Conservation (phyloP, 2,113 vertebrate species). For the Syngnathus scovelli region DNA sequence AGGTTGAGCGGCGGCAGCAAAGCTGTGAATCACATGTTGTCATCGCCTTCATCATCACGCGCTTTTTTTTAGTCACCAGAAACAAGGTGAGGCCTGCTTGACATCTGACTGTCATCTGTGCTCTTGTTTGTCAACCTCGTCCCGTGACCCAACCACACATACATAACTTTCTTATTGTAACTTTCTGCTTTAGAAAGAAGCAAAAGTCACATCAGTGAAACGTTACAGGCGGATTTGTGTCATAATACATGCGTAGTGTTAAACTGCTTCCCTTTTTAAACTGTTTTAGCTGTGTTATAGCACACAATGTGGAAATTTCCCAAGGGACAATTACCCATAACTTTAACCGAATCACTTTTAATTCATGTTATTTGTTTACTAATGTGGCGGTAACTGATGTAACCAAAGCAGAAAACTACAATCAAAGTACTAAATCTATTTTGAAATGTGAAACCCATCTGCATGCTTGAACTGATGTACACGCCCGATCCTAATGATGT, state of each 20-base stretch:
- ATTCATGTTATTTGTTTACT: no score
- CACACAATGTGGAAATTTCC: no score
- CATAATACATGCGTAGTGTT: no score
- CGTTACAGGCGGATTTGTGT: no score
- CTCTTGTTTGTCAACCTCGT: constrained; percentile 24
- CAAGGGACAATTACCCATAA: no score
- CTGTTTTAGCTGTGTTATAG: no score
- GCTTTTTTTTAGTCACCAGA: constrained; percentile 25
- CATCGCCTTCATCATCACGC: constrained; percentile 15
- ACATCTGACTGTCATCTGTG: constrained; percentile 40
- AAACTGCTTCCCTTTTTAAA: no score
- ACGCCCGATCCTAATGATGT: constrained; percentile 33
- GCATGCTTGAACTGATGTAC: constrained; percentile 28
- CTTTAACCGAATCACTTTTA: no score
- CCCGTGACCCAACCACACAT: constrained; percentile 7
- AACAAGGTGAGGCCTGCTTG: constrained; percentile 6
- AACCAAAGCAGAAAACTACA: no score
- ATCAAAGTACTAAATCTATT: no score
- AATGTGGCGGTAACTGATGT: no score
- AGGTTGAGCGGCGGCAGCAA: constrained; percentile 5
- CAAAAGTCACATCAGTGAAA: neutral
- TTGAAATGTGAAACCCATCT: no score
- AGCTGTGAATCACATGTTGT: constrained; percentile 37
- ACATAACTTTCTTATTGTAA: neutral
- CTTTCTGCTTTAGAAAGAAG: neutral